Conservation (phyloP, 2,113 vertebrate species). For the Strix uralensis region DNA sequence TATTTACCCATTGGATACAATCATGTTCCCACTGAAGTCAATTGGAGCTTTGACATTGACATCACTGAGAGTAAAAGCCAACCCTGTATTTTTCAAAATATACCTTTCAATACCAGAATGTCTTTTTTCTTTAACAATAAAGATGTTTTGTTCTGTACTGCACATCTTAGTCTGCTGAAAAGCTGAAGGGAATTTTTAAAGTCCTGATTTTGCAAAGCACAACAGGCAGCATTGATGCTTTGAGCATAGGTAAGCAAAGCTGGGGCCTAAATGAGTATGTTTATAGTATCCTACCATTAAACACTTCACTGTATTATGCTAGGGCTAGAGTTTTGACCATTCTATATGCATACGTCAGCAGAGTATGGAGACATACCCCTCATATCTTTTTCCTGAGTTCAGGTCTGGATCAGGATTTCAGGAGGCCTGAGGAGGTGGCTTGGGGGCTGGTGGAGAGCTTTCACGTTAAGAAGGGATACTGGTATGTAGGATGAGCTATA, state of each 20-base stretch:
- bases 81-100: slow-evolving; percentile 23
- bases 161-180: background rate
- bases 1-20: slow-evolving; percentile 46
- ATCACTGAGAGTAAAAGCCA: slow-evolving; percentile 1
- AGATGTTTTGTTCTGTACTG: slow-evolving; percentile 16
- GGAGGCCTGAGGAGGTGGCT: background rate
- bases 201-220: background rate
- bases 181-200: background rate
- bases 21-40: slow-evolving; percentile 38
- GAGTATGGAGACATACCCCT: background rate
- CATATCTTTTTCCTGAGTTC: background rate
- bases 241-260: background rate
- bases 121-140: background rate
- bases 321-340: background rate
- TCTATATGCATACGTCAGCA: background rate
- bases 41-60: slow-evolving; percentile 46
- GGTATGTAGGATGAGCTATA: background rate
- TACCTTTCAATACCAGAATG: slow-evolving; percentile 34
- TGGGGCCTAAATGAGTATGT: background rate
- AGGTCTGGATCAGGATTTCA: background rate
- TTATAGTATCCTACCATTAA: background rate
- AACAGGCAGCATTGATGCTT: background rate
- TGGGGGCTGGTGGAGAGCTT: background rate
- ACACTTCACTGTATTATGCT: background rate
- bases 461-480: background rate